A percentile compares a stretch with the other conserved stretches of the same genome.
Conservation (phyloP, 2,113 vertebrate species). For the Brevimyrus niger region DNA sequence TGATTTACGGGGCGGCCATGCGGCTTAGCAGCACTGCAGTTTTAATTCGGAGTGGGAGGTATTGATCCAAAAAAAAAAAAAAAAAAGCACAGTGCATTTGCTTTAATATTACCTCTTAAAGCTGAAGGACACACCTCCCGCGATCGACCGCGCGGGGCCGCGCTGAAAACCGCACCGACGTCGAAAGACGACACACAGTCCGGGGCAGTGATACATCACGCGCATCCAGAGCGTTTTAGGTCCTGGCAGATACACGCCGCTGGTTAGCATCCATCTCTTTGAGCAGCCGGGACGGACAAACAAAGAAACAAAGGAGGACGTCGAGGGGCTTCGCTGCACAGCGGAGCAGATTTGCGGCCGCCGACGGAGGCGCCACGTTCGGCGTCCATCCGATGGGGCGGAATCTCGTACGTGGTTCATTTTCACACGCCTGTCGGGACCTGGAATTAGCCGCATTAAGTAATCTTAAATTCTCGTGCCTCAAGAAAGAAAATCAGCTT, state of each 20-base stretch:
- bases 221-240: neutral
- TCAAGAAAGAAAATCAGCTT: neutral
- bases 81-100: neutral
- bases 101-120: conserved; percentile 17
- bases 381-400: neutral
- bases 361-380: neutral
- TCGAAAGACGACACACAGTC: conserved; percentile 1
- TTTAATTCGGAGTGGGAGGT: neutral
- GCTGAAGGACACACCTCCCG: conserved; percentile 4
- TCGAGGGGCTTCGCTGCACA: neutral
- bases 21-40: neutral
- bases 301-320: neutral
- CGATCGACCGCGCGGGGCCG: neutral
- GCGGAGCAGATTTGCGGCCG: neutral
- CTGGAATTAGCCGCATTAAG: neutral
- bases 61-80: conserved; percentile 12
- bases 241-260: neutral
- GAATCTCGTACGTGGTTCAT: neutral
- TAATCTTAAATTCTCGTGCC: neutral
- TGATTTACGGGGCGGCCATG: conserved; percentile 9
- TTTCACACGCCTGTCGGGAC: neutral
- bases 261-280: neutral
- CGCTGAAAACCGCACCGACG: neutral
- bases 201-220: conserved; percentile 1
- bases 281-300: neutral